These are phyloP conservation scores for Stratiomys singularior DNA, from an alignment of 2,888 invertebrate genomes.

Conservation along the genomic window DNA sequence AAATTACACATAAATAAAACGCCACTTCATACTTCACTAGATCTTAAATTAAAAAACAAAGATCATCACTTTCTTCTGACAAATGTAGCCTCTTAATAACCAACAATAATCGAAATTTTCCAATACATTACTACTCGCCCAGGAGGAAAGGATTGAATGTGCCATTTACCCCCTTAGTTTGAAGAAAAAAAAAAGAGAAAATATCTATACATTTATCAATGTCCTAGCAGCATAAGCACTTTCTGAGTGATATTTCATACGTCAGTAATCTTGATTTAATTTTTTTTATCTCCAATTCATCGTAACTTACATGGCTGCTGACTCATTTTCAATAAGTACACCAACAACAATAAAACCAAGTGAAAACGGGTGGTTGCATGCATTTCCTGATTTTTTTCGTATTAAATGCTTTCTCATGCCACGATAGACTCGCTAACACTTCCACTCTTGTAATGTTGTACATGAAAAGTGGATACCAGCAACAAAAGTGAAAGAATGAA, in stretches of 20 bases:
- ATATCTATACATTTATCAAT: conserved; percentile 50
- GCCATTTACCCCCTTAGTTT: too few species aligned
- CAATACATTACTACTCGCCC: too few species aligned
- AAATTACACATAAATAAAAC: too few species aligned
- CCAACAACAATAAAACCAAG: neutral
- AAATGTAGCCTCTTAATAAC: too few species aligned
- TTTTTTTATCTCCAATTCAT: conserved; percentile 48
- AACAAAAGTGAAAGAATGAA: too few species aligned
- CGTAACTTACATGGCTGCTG: conserved; percentile 36
- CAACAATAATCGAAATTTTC: too few species aligned
- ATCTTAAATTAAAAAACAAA: too few species aligned
- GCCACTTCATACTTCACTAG: too few species aligned
- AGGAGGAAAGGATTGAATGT: too few species aligned
- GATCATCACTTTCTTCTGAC: too few species aligned
- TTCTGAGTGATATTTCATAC: conserved; percentile 48
- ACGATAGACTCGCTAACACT: neutral
- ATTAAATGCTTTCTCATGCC: neutral
- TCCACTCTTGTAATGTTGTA: neutral
- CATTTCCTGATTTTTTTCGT: neutral
- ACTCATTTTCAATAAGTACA: conserved; percentile 43
- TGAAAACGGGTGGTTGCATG: neutral
- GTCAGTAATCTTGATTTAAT: conserved; percentile 49
- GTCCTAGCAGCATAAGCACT: conserved; percentile 41
- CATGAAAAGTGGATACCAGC: neutral
- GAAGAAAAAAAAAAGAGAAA: too few species aligned